A percentile compares a stretch with the other conserved stretches of the same genome.
phyloP scores from a whole-genome alignment of 2,888 invertebrate species.

The Acanthosepion pharaonis region DNA sequence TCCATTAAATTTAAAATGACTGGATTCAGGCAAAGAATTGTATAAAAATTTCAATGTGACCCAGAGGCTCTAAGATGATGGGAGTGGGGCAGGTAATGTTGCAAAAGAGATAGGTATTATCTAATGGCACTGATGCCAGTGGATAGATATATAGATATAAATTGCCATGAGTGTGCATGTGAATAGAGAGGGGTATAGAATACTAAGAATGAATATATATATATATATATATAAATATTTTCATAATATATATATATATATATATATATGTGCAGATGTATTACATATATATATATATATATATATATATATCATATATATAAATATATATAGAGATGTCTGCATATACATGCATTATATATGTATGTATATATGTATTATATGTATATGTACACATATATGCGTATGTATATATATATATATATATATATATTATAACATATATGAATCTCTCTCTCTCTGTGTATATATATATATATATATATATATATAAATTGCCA shows the following conservation, averaged over 20 bases:
- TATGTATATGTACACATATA: neutral
- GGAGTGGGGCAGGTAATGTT: neutral
- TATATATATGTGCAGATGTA: neutral
- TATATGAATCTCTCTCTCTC: too few species aligned
- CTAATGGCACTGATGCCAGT: neutral
- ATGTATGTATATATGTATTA: neutral
- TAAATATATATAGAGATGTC: too few species aligned
- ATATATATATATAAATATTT: too few species aligned
- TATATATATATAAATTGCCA: neutral
- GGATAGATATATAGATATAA: neutral
- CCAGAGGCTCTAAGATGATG: neutral
- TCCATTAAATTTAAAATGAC: conserved; percentile 33
- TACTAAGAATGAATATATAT: too few species aligned
- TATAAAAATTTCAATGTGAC: neutral
- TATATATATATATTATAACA: too few species aligned
- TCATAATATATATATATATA: neutral
- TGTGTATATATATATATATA: neutral
- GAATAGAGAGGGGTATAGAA: too few species aligned
- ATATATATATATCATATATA: neutral
- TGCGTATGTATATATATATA: neutral
- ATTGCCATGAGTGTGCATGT: too few species aligned
- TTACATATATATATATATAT: neutral
- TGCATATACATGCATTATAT: neutral
- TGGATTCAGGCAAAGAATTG: conserved; percentile 33
- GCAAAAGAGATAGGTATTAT: neutral